Evolutionary conservation across 2,113 vertebrate species (phyloP).

Genomic region (Mastomys natalensis): DNA sequence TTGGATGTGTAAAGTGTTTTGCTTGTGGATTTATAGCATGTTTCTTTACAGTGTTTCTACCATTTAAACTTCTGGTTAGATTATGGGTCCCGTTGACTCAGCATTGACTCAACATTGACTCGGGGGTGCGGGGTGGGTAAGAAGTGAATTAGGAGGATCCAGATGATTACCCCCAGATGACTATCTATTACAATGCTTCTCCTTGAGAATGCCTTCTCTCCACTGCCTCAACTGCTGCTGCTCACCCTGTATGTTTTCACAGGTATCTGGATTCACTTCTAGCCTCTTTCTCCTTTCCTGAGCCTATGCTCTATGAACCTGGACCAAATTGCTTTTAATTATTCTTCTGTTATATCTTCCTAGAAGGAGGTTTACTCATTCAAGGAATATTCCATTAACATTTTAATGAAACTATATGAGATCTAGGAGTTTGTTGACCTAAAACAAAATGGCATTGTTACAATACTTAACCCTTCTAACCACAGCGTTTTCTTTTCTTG

Average conservation of each 20-base stretch:
- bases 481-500: neutral
- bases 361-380: slow-evolving; percentile 45
- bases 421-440: slow-evolving; percentile 33
- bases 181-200: slow-evolving; percentile 24
- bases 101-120: slow-evolving; percentile 44
- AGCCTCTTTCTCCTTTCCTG: slow-evolving; percentile 17
- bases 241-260: neutral
- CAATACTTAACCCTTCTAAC: neutral
- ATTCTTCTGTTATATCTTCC: slow-evolving; percentile 27
- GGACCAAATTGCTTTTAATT: slow-evolving; percentile 64
- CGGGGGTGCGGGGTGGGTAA: neutral
- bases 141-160: slow-evolving; percentile 14
- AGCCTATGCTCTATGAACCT: slow-evolving; percentile 14
- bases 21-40: slow-evolving; percentile 4
- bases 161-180: rapidly evolving
- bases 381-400: slow-evolving; percentile 37
- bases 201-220: slow-evolving; percentile 34
- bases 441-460: slow-evolving; percentile 19
- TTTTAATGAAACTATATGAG: slow-evolving; percentile 28
- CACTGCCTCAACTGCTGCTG: neutral
- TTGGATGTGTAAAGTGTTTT: neutral
- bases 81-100: neutral
- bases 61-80: neutral
- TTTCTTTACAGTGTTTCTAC: neutral
- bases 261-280: slow-evolving; percentile 32